Evolutionary conservation across 2,797 vertebrate species (phyloP), one percentile per base, ranked within the genome.

Genomic region (Arctocebus calabarensis): DNA sequence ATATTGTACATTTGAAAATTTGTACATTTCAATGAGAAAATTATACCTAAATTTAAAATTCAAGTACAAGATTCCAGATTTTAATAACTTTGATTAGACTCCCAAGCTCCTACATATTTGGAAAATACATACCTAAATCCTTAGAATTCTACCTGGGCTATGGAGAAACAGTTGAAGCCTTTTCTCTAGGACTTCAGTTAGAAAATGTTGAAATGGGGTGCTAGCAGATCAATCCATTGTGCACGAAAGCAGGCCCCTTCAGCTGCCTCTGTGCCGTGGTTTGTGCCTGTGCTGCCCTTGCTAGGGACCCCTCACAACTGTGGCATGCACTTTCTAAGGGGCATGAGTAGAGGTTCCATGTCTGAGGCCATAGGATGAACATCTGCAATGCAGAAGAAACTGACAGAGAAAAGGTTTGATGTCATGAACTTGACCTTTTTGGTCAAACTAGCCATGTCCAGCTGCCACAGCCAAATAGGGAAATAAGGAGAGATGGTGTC

Each of bases 181-280:
- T 92, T 94, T 81, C 22, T 97, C 45, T 88, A 88, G 64, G 95
- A 66, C 57, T 78, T 79, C 29, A 23, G 81, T 84, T 19, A 57
- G 66, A 55, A 90, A 85, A 27, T 83, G 43, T 55, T 84, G 66
- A 95, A 34, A 43, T 75, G 57, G 32, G n/a, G 3, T 27, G 1
- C 23, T 48, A 75, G 25, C 7, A 96, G 43, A 52, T 64, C 48
- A 85, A 14, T 77, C 22, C 43, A 52, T 32, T 91, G 7, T 77
- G n/a, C 16, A 89, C 52, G 32, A 68, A 43, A 81, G 32, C n/a
- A 82, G 37, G 0, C 16, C 94, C 45, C 75, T 40, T 94, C 45
- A 84, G 19, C 48, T 90, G 13, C 43, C 84, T 91, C 75, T 64
- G 9, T 59, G 73, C 48, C 37, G 13, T 45, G 25, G n/a, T 61